Conservation (phyloP, 2,888 invertebrate genomes). For the Chrysolina oricalcia region DNA sequence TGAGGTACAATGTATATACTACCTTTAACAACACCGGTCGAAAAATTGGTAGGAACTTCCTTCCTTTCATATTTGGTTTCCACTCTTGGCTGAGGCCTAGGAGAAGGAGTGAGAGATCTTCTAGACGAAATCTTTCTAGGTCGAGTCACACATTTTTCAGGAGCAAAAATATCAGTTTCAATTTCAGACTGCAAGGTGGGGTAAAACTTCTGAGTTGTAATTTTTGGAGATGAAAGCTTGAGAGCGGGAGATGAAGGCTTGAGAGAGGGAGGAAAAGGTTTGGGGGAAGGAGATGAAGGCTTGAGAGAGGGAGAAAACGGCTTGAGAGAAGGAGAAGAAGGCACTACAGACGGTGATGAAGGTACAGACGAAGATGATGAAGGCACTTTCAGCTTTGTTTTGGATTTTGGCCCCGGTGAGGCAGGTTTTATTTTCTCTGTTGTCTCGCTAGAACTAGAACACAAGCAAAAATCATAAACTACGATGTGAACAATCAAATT, state of each 20-base stretch:
- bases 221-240: constrained; percentile 31
- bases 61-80: neutral
- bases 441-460: neutral
- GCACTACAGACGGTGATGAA: constrained; percentile 34
- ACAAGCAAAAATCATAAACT: neutral
- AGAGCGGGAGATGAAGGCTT: constrained; percentile 32
- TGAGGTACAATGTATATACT: neutral
- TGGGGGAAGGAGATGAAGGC: constrained; percentile 26
- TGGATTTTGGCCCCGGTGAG: constrained; percentile 35
- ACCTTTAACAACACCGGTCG: neutral
- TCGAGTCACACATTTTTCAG: constrained; percentile 25
- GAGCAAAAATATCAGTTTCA: constrained; percentile 30
- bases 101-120: constrained; percentile 38
- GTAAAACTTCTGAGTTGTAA: neutral
- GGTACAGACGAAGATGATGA: constrained; percentile 33
- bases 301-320: constrained; percentile 33
- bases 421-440: neutral
- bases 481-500: too few species aligned
- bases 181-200: neutral
- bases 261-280: constrained; percentile 31
- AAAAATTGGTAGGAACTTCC: neutral
- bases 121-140: constrained; percentile 19
- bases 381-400: constrained; percentile 29
- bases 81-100: neutral
- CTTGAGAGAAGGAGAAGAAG: constrained; percentile 33